phyloP scores from a whole-genome alignment of 2,888 invertebrate species.

The Sthenelais limicola region DNA sequence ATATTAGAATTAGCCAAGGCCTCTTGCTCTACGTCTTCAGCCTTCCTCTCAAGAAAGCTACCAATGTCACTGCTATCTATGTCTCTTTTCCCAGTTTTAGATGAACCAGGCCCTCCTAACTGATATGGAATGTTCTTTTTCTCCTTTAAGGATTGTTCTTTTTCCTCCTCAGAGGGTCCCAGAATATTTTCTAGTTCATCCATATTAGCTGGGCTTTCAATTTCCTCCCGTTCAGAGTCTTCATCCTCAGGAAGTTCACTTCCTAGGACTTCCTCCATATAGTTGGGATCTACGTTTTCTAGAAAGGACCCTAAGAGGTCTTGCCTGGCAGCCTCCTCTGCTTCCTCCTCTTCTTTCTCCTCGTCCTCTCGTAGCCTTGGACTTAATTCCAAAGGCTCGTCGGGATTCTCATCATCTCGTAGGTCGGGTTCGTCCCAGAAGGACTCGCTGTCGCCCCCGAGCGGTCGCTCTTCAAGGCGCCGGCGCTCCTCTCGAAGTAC shows the following conservation, averaged over 20 bases:
- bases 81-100: no score
- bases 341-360: not conserved
- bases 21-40: slow-evolving; percentile 26
- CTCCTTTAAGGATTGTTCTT: not conserved
- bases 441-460: slow-evolving; percentile 10
- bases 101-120: slow-evolving; percentile 30
- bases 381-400: not conserved
- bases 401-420: not conserved
- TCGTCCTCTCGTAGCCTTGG: not conserved
- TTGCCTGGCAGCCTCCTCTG: not conserved
- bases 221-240: not conserved
- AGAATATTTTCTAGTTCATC: slow-evolving; percentile 36
- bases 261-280: no score
- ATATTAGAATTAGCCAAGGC: not conserved
- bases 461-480: slow-evolving; percentile 20
- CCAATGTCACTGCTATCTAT: not conserved
- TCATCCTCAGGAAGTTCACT: not conserved
- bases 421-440: slow-evolving; percentile 18
- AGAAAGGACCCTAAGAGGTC: no score
- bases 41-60: slow-evolving; percentile 8
- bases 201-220: slow-evolving; percentile 26
- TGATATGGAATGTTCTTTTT: slow-evolving; percentile 17
- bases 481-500: slow-evolving; percentile 31
- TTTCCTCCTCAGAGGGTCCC: slow-evolving; percentile 32
- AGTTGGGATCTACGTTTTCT: no score